These are phyloP conservation scores for Neuroterus valhalla DNA, from an alignment of 1,140 invertebrate genomes.

Conservation along the genomic window DNA sequence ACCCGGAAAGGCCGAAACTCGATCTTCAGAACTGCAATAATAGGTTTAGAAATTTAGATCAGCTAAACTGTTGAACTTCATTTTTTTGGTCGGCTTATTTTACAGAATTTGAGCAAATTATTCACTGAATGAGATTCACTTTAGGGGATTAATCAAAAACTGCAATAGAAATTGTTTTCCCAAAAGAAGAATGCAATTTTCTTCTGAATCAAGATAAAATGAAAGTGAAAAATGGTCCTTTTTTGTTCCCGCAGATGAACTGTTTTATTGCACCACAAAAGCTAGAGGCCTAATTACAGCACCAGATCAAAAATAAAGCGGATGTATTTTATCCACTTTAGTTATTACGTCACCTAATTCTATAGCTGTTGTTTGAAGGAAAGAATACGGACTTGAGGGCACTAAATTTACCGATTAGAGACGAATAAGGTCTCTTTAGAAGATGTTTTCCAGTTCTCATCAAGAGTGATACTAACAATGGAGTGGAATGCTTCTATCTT, in stretches of 20 bases:
- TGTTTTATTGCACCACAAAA: too few relatives aligned
- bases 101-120: constrained; percentile 8
- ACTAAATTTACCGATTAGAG: constrained; percentile 34
- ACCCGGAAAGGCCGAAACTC: constrained; percentile 42
- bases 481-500: not conserved
- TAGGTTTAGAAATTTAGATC: not conserved
- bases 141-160: too few relatives aligned
- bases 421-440: not conserved
- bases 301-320: constrained; percentile 42
- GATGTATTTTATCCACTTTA: constrained; percentile 58
- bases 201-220: too few relatives aligned
- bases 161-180: too few relatives aligned
- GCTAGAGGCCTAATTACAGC: too few relatives aligned
- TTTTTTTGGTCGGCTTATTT: not conserved
- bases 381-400: constrained; percentile 41
- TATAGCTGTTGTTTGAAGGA: constrained; percentile 39
- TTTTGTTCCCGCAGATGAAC: too few relatives aligned
- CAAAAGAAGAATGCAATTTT: too few relatives aligned
- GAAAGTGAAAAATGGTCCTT: too few relatives aligned
- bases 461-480: not conserved
- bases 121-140: too few relatives aligned
- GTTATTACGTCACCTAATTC: constrained; percentile 51
- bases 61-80: not conserved
- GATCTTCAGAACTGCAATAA: constrained; percentile 29
- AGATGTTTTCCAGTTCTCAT: constrained; percentile 31